These are phyloP conservation scores for Gonocerus acuteangulatus DNA, from an alignment of 2,888 invertebrate genomes.

Conservation along the genomic window DNA sequence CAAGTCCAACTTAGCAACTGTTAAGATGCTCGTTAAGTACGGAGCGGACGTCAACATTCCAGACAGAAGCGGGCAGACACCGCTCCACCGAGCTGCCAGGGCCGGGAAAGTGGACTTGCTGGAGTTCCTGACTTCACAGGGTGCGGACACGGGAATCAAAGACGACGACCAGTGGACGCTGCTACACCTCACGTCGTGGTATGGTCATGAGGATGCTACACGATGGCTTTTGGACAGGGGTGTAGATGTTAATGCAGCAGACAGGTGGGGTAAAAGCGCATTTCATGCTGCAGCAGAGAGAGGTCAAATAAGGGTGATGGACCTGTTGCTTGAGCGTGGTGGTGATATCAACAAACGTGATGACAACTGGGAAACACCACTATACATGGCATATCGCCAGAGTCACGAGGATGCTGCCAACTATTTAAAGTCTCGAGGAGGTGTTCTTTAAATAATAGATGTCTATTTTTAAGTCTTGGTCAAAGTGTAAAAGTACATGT, in stretches of 20 bases:
- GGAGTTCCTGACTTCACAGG: neutral
- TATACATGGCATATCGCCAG: neutral
- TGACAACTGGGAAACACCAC: neutral
- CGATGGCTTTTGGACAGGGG: neutral
- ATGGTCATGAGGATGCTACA: neutral
- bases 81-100: neutral
- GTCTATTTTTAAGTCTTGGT: too few relatives aligned
- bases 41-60: neutral
- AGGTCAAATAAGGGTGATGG: neutral
- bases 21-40: neutral
- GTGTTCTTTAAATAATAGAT: too few relatives aligned
- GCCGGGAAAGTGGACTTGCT: neutral
- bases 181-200: neutral
- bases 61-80: neutral
- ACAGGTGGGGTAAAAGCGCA: neutral
- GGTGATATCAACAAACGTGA: neutral
- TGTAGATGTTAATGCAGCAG: neutral
- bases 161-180: neutral
- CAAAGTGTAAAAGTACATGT: too few relatives aligned
- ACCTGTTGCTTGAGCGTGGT: neutral
- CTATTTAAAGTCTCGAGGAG: neutral
- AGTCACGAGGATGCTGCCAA: neutral
- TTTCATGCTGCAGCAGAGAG: neutral
- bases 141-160: neutral
- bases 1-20: neutral